Evolutionary conservation across 1,140 invertebrate species (phyloP).

Genomic region (Drosophila suzukii): DNA sequence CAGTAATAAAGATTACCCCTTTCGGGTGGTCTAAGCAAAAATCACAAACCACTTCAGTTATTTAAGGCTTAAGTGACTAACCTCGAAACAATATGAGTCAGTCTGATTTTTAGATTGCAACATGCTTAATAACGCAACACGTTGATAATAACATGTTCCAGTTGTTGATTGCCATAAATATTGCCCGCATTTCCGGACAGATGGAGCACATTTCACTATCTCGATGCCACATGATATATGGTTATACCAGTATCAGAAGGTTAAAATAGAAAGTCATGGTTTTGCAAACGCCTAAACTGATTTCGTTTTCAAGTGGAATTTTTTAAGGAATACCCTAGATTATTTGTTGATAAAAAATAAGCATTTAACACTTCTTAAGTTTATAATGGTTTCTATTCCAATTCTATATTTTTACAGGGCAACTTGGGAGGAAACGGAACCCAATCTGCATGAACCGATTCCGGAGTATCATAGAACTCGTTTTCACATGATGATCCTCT

Average conservation of each 20-base stretch:
- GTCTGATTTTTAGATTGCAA: slow-evolving; percentile 11
- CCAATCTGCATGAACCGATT: slow-evolving; percentile 53
- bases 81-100: slow-evolving; percentile 7
- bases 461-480: slow-evolving; percentile 55
- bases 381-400: slow-evolving; percentile 24
- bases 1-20: no score
- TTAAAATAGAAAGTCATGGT: background rate
- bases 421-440: slow-evolving; percentile 80
- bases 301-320: background rate
- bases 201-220: slow-evolving; percentile 20
- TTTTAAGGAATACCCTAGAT: background rate
- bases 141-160: slow-evolving; percentile 41
- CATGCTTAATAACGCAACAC: slow-evolving; percentile 2
- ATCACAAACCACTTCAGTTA: background rate
- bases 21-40: background rate
- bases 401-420: slow-evolving; percentile 51
- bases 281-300: background rate
- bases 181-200: slow-evolving; percentile 23
- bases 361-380: background rate
- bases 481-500: slow-evolving; percentile 53
- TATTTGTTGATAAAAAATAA: background rate
- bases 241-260: slow-evolving; percentile 16
- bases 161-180: slow-evolving; percentile 43
- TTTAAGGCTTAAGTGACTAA: background rate
- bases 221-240: slow-evolving; percentile 23